phyloP scores from a whole-genome alignment of 2,797 vertebrate species.

The Euthynnus affinis region DNA sequence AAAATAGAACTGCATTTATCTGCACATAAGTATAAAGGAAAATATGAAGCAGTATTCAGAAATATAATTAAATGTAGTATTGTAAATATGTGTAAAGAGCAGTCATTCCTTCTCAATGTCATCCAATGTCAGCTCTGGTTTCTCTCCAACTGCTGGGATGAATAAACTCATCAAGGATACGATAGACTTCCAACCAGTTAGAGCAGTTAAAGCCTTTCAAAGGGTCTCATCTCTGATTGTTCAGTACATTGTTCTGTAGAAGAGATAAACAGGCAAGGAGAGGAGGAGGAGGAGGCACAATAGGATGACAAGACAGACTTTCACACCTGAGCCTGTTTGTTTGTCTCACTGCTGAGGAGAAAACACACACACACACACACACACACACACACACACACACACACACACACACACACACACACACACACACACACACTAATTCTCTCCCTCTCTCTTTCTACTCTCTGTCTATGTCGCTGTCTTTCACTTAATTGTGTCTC shows the following conservation, averaged over 20 bases:
- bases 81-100: not conserved
- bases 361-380: not conserved
- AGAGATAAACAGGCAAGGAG: not conserved
- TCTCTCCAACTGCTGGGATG: not conserved
- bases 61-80: not conserved
- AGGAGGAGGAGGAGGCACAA: not conserved
- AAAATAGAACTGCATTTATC: not conserved
- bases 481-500: not conserved
- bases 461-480: fast-evolving
- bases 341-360: not conserved
- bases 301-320: not conserved
- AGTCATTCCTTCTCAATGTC: not conserved
- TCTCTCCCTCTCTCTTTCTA: too few species aligned
- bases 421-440: not conserved
- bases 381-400: slow-evolving; percentile 9
- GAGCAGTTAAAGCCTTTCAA: not conserved
- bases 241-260: slow-evolving; percentile 4
- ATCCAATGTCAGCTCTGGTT: not conserved
- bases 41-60: not conserved
- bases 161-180: not conserved
- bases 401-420: not conserved
- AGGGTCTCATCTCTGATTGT: not conserved
- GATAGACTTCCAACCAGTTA: not conserved
- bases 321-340: slow-evolving; percentile 10
- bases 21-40: not conserved